Conservation (phyloP, 2,888 invertebrate genomes). For the Beris chalybata region DNA sequence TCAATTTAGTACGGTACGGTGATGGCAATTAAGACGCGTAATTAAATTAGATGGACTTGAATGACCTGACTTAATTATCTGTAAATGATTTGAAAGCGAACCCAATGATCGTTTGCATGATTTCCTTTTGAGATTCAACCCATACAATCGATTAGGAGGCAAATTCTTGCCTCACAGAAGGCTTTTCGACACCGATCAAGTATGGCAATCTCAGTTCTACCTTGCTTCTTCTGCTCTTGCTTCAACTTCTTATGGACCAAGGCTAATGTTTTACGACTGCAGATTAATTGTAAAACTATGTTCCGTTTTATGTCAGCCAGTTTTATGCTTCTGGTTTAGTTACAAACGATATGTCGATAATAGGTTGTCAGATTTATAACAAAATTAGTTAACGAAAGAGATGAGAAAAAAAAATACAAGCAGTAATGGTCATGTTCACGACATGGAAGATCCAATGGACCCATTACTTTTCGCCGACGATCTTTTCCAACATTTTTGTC, state of each 20-base stretch:
- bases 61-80: constrained; percentile 13
- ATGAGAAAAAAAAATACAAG: no score
- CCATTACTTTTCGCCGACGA: no score
- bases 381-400: no score
- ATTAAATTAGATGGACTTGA: constrained; percentile 17
- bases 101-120: not conserved
- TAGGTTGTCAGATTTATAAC: no score
- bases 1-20: not conserved
- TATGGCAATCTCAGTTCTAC: no score
- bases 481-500: no score
- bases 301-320: constrained; percentile 24
- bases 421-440: no score
- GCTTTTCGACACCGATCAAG: no score
- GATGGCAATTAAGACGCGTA: constrained; percentile 8
- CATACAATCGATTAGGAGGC: no score
- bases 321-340: constrained; percentile 31
- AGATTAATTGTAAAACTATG: constrained; percentile 31
- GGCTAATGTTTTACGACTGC: constrained; percentile 19
- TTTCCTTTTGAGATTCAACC: not conserved
- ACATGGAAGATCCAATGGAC: no score
- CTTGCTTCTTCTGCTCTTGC: no score
- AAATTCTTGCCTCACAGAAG: no score
- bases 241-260: not conserved
- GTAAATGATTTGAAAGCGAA: not conserved
- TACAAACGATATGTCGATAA: not conserved